Evolutionary conservation across 1,140 invertebrate genomes (phyloP).

Genomic region (Formica selysi): DNA sequence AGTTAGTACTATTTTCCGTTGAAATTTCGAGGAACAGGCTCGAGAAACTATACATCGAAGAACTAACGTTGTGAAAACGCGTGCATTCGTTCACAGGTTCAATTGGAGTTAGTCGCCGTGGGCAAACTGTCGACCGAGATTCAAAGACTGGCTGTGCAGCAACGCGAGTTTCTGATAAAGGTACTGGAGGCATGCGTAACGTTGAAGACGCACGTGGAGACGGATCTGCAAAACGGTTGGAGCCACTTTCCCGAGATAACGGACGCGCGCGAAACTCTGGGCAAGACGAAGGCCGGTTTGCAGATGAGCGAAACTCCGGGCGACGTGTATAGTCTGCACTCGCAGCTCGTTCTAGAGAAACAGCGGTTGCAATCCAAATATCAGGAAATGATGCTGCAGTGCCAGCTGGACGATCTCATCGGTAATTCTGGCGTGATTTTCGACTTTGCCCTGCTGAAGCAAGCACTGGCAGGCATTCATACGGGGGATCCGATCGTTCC

Average conservation of each 20-base stretch:
- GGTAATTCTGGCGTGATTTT: slow-evolving; percentile 89
- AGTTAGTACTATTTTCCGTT: neutral
- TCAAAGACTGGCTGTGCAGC: slow-evolving; percentile 89
- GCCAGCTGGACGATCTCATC: slow-evolving; percentile 90
- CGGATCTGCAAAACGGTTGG: slow-evolving; percentile 90
- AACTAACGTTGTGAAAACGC: neutral
- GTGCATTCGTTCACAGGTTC: slow-evolving; percentile 80
- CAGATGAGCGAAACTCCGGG: slow-evolving; percentile 87
- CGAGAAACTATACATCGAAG: neutral
- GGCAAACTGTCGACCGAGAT: slow-evolving; percentile 88
- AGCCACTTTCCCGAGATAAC: slow-evolving; percentile 89
- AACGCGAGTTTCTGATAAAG: slow-evolving; percentile 90
- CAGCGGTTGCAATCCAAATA: slow-evolving; percentile 89
- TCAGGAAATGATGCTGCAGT: slow-evolving; percentile 91
- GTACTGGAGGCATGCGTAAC: slow-evolving; percentile 91
- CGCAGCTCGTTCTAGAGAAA: slow-evolving; percentile 88
- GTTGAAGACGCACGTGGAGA: slow-evolving; percentile 91
- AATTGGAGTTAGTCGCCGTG: slow-evolving; percentile 86
- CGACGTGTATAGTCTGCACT: slow-evolving; percentile 87
- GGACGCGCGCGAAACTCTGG: slow-evolving; percentile 89
- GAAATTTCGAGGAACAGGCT: neutral
- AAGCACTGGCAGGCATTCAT: slow-evolving; percentile 88
- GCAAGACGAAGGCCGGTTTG: slow-evolving; percentile 88
- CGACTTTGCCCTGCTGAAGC: slow-evolving; percentile 89
- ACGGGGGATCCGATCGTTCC: slow-evolving; percentile 85